Percentiles rank a stretch among this genome's conserved stretches.
phyloP scores from a whole-genome alignment of 1,140 invertebrate species.

The Psix sp. region DNA sequence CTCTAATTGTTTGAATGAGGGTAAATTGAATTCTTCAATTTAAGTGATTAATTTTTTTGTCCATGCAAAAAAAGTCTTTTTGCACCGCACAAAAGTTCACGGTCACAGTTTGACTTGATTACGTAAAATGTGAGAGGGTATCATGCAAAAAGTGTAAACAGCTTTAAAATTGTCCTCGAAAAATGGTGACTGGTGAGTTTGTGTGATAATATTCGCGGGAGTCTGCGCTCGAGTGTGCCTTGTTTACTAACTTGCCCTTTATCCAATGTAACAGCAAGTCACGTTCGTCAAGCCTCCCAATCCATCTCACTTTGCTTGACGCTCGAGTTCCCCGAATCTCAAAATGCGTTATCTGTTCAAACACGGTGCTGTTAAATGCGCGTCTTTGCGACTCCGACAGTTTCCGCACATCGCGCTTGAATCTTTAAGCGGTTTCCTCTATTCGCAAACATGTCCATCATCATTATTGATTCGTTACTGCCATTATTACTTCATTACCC shows the following conservation, averaged over 20 bases:
- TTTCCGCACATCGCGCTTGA: constrained; percentile 50
- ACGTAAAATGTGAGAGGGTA: background rate
- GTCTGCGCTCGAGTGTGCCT: constrained; percentile 43
- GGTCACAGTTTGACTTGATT: background rate
- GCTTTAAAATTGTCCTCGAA: constrained; percentile 16
- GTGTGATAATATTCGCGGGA: constrained; percentile 34
- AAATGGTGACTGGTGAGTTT: constrained; percentile 25
- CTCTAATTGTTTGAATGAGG: too few species aligned
- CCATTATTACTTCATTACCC: constrained; percentile 59
- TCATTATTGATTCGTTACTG: constrained; percentile 59
- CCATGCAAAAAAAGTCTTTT: too few species aligned
- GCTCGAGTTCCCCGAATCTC: constrained; percentile 12
- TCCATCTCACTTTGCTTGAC: constrained; percentile 28
- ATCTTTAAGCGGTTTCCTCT: constrained; percentile 55
- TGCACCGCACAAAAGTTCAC: constrained; percentile 20
- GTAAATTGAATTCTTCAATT: too few species aligned
- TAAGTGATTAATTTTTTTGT: too few species aligned
- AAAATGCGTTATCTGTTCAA: constrained; percentile 57
- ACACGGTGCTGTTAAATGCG: constrained; percentile 33
- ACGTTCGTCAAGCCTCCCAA: constrained; percentile 39
- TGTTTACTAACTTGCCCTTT: constrained; percentile 54
- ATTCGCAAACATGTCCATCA: constrained; percentile 54
- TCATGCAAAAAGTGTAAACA: constrained; percentile 10
- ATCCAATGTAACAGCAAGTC: constrained; percentile 42
- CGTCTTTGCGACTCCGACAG: constrained; percentile 27